phyloP scores from a whole-genome alignment of 2,113 vertebrate species.

The Mustela lutreola region DNA sequence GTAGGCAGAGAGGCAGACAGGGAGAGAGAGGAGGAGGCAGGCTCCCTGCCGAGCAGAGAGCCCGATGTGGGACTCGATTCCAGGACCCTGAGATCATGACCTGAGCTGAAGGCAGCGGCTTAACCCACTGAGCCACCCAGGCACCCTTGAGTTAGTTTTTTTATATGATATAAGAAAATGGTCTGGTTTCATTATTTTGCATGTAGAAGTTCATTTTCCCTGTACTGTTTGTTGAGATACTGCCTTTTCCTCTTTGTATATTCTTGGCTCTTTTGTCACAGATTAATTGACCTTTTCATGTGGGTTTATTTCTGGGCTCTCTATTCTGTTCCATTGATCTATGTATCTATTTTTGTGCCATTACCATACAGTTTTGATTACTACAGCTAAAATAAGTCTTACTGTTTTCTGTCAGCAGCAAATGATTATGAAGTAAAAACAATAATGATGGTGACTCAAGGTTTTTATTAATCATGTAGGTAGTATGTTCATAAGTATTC shows the following conservation, averaged over 20 bases:
- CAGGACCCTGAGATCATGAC: too few species aligned
- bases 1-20: too few species aligned
- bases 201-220: not conserved
- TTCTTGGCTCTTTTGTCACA: not conserved
- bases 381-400: not conserved
- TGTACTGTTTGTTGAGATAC: not conserved
- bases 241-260: not conserved
- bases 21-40: too few species aligned
- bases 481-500: not conserved
- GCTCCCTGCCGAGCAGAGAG: too few species aligned
- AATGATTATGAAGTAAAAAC: not conserved
- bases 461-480: not conserved
- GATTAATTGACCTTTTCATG: not conserved
- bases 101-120: too few species aligned
- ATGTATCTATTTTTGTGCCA: not conserved
- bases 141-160: not conserved
- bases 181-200: not conserved
- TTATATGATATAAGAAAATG: not conserved
- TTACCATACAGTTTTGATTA: not conserved
- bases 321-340: not conserved
- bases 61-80: too few species aligned
- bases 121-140: too few species aligned
- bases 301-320: not conserved
- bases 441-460: not conserved
- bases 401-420: constrained; percentile 12